Evolutionary conservation across 1,140 invertebrate species (phyloP), one percentile per base, ranked within the genome.

Genomic region (Drosophila serrata): DNA sequence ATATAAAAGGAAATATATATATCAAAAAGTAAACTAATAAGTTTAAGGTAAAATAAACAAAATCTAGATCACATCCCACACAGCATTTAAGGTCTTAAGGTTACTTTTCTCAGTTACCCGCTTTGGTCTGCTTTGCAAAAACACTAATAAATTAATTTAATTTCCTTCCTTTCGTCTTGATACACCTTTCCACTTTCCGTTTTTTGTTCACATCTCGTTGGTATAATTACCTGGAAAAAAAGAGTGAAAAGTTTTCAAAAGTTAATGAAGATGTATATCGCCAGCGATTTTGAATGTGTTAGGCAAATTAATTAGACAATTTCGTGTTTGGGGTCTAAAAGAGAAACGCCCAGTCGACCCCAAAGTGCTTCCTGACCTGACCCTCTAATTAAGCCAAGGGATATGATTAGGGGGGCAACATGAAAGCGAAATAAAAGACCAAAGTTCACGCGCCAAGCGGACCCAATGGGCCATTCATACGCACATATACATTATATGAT

Each of bases 201-300:
- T 61, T 33, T 61, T 62, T 40, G 56, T 73, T 55, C 27, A 22
- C 33, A 42, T 24, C 33, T 49, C 42, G 17, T 37, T 39, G 31
- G 65, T 39, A 82, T 88, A 87, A 51, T 87, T 87, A 87, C 84
- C 84, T 88, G 76, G 7, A 57, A 58, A 57, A 58, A 88, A 37
- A 78, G 74, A 85, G 43, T 64, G 37, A 74, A 85, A 77, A 70
- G 68, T 74, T 77, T 73, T 37, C 31, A 67, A 59, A 55, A 59
- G 67, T 86, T 85, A 86, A 86, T 86, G 60, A 78, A 81, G 78
- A 86, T 85, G 75, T 63, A 70, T 75, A 78, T 78, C 51, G 57
- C 43, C 45, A 57, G 74, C 68, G 19, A 70, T 65, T 57, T 65
- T 86, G 61, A 43, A 70, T 85, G 82, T 84, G 53, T 68, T 85